Base-by-base conservation (phyloP, 2,888 invertebrate genomes). In the Neria commutata region DNA sequence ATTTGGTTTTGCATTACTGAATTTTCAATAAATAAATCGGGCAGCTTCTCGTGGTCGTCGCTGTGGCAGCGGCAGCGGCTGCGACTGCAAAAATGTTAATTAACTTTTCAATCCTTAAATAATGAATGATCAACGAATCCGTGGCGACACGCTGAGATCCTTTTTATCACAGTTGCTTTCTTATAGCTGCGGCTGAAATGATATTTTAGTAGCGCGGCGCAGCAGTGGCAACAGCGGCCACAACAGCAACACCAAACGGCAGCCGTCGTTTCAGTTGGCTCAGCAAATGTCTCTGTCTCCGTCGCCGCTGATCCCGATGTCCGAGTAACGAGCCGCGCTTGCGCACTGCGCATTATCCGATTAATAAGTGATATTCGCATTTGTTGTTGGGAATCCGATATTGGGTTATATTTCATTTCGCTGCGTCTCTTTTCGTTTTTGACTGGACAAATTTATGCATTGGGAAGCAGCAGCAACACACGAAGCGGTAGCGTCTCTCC, bases 31-130 rank as follows among this genome's bases (percentile, higher is more conserved):
- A 42, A 42, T 42, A 42, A 42, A 21, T 42, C 42, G 42, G 6
- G 29, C 29, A 29, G 29, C 29, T 5, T 29, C 5, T 8, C 29
- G 29, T 17, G 2, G 49, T 34, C 17, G 21, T 47, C n/a, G 52
- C 56, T 29, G 45, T 62, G 58, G 58, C 58, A 61, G 55, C 54
- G 50, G 58, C 58, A 37, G 59, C 60, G 48, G 55, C 60, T 67
- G 73, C 71, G 66, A 73, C 69, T 61, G 71, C 71, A 77, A 78
- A 80, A 80, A 80, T 80, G 79, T 80, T 80, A 80, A 80, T 80
- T 80, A 80, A 80, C 81, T 81, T 80, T 80, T 80, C 81, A 80
- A 76, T 76, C 80, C 81, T 78, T 79, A 78, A 81, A 80, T 81
- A 80, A 79, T 76, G 79, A 78, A 79, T 80, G 81, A 76, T 77